Percentiles rank a stretch among this genome's conserved stretches.
Evolutionary conservation across 2,113 vertebrate genomes (phyloP).

Genomic region (Fulica atra): DNA sequence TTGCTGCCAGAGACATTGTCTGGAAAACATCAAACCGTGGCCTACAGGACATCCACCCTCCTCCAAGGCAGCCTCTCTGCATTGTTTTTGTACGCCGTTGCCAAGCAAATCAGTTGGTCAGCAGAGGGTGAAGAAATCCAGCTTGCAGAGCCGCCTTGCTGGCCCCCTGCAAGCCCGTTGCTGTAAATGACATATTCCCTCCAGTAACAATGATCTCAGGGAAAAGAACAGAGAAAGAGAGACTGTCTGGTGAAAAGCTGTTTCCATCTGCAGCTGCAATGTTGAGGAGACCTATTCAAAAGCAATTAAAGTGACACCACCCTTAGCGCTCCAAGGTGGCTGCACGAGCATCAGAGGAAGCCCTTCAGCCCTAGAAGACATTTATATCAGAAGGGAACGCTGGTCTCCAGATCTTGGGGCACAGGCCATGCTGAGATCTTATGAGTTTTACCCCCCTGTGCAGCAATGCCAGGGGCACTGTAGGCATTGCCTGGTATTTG

Average conservation of each 20-base stretch:
- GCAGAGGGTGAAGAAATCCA: neutral
- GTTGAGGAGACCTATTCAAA: neutral
- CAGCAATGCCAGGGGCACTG: neutral
- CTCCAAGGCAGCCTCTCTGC: neutral
- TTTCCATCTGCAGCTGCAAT: neutral
- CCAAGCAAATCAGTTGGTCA: constrained; percentile 17
- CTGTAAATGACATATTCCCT: neutral
- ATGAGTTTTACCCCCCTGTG: neutral
- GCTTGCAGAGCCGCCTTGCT: neutral
- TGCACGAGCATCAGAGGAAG: neutral
- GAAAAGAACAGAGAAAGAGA: neutral
- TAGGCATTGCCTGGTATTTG: neutral
- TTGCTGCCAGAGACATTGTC: neutral
- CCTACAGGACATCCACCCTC: neutral
- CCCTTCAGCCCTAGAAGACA: neutral
- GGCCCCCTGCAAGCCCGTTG: neutral
- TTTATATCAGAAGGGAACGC: neutral
- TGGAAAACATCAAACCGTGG: neutral
- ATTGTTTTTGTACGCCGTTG: neutral
- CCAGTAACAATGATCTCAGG: neutral
- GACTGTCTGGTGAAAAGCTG: neutral
- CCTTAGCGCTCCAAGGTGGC: neutral
- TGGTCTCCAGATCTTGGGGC: neutral
- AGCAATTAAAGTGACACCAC: neutral
- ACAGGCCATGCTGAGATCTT: neutral